phyloP scores from a whole-genome alignment of 2,797 vertebrate genomes.

The Microctenopoma stevenorrisi region DNA sequence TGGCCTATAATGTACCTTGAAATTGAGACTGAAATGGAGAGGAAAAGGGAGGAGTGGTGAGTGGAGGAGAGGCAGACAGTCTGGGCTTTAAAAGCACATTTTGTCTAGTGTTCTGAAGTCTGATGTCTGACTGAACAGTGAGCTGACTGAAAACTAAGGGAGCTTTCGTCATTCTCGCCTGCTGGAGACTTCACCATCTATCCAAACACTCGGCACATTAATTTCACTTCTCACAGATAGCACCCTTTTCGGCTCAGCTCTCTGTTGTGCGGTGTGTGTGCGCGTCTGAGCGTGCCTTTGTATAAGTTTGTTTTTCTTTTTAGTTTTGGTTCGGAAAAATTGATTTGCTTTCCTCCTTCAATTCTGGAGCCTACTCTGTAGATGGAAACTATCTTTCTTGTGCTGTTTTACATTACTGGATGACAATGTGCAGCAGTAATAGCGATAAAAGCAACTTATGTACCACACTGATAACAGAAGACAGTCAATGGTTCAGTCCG shows the following conservation, averaged over 20 bases:
- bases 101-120: slow-evolving; percentile 27
- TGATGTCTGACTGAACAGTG: slow-evolving; percentile 36
- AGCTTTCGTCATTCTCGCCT: slow-evolving; percentile 3
- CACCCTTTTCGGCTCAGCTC: slow-evolving; percentile 4
- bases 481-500: background rate
- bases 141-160: slow-evolving; percentile 30
- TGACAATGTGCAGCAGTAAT: background rate
- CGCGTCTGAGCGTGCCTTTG: background rate
- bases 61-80: slow-evolving; percentile 27
- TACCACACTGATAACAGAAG: background rate
- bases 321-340: background rate
- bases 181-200: slow-evolving; percentile 13
- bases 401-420: background rate
- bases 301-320: slow-evolving; percentile 6
- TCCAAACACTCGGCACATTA: slow-evolving; percentile 16
- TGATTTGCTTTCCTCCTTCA: background rate
- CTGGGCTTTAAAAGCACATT: slow-evolving; percentile 35
- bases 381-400: slow-evolving; percentile 8
- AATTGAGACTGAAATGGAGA: slow-evolving; percentile 59
- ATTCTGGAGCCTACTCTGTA: background rate
- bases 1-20: slow-evolving; percentile 60
- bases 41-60: slow-evolving; percentile 14
- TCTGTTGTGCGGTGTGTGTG: background rate
- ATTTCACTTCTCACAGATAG: slow-evolving; percentile 15
- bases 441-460: background rate